phyloP scores from a whole-genome alignment of 2,888 invertebrate genomes.

The Eugnorisma glareosa region DNA sequence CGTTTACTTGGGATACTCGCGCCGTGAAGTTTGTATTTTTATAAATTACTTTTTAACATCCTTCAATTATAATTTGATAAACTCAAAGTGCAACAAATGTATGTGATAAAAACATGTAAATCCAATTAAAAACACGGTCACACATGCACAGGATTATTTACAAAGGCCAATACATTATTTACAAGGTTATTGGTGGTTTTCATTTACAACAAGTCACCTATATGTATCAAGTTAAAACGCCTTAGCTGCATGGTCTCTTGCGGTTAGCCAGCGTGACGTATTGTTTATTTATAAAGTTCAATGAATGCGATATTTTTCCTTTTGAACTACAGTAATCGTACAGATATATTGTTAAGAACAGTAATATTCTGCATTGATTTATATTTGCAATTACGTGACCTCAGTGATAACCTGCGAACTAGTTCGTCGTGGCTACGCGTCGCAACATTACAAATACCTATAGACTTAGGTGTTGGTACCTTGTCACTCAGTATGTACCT shows the following conservation, averaged over 20 bases:
- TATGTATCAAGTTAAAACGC: conserved; percentile 44
- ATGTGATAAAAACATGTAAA: conserved; percentile 20
- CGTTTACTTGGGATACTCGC: neutral
- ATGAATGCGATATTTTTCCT: conserved; percentile 52
- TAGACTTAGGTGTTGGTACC: conserved; percentile 33
- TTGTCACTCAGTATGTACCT: neutral
- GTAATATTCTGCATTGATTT: conserved; percentile 56
- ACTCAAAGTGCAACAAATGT: conserved; percentile 10
- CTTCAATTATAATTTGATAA: neutral
- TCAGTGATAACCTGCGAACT: conserved; percentile 64
- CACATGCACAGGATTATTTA: conserved; percentile 30
- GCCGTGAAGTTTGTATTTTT: neutral
- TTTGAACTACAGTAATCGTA: conserved; percentile 24
- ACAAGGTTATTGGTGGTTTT: conserved; percentile 44
- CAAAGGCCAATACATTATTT: conserved; percentile 40
- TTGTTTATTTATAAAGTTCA: conserved; percentile 58
- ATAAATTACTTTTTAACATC: neutral
- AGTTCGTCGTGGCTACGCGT: conserved; percentile 41
- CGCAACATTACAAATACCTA: conserved; percentile 52
- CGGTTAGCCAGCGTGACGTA: conserved; percentile 61
- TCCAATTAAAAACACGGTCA: neutral
- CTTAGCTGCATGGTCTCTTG: conserved; percentile 36
- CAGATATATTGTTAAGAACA: conserved; percentile 39
- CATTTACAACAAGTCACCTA: conserved; percentile 32
- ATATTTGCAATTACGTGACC: conserved; percentile 59